Base-by-base conservation (phyloP, 2,888 invertebrate genomes). In the Perdita meconis region DNA sequence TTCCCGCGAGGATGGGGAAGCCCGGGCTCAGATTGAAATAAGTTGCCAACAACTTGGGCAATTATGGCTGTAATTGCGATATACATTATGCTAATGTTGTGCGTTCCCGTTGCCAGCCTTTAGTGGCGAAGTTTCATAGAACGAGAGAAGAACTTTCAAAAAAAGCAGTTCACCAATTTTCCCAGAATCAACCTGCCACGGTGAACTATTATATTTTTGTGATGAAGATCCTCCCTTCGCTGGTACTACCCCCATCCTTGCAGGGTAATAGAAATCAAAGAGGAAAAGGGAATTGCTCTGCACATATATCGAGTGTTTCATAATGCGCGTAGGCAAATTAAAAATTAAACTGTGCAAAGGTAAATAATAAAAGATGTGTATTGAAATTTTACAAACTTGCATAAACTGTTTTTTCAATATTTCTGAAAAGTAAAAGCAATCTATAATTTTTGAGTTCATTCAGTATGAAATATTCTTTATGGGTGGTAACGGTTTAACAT, bases 31-130 rank as follows among this genome's bases (percentile, higher is more conserved):
- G 71, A 83, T 86, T 78, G 84, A 90, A 89, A 91, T 87, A 90
- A 90, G 89, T 90, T 90, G 85, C 86, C 85, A 87, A 86, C 88
- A 90, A 91, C 89, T 90, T 90, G 83, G 84, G 87, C 89, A 90
- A 90, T 90, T 90, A 90, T 88, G 83, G 87, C 84, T 87, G 87
- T 91, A 91, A 91, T 90, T 90, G 87, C 89, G 86, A 89, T 89
- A 89, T 89, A 87, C 87, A 89, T 90, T 90, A 91, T 90, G 90
- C 87, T 90, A 90, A 91, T 90, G 84, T 76, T 76, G 69, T 24
- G 79, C 84, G 79, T 80, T 85, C 85, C 22, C 47, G 84, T 88
- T 90, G 66, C 67, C 77, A 69, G 78, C 50, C 86, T 88, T 86
- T 86, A 87, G 89, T 86, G 83, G 84, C 77, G 30, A 84, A 85